Evolutionary conservation across 2,797 vertebrate genomes (phyloP), one percentile per base, ranked within the genome.

Genomic region (Pogonophryne albipinna): DNA sequence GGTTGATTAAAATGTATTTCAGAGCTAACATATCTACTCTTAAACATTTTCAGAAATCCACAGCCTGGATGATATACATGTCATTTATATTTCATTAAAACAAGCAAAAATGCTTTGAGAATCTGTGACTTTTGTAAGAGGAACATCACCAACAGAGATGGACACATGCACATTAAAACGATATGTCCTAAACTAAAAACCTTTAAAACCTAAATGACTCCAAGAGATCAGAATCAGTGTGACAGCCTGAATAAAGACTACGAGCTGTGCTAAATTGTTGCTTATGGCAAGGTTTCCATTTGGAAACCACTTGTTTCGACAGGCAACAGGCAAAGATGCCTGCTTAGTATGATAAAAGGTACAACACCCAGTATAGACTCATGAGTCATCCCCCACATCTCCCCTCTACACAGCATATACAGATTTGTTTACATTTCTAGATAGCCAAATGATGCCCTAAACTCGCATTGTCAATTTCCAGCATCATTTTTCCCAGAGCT

Each of bases 271-370:
- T 81, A 67, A 79, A 57, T 9, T 59, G 11, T 19, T 57, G 38
- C 64, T 66, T 55, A 78, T 68, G 47, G 20, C 57, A 58, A 38
- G 49, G 17, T 67, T 81, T 69, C n/a, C 58, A 63, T 78, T 71
- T 75, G 49, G 44, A 83, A 75, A 76, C 53, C 63, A 66, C 73
- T 84, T 68, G 84, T 89, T 84, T 76, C 85, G 79, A 87, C 16
- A 59, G 81, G 84, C 82, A 86, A 87, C 85, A 77, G 70, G 72
- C 75, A 78, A 75, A 77, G 74, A 87, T 51, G 46, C 49, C 65
- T 60, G 46, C 67, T 74, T 50, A 60, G 55, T 66, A 44, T 77
- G 62, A 73, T 64, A 42, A 83, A 57, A 82, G 53, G 42, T 20
- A 55, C 47, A 70, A 50, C 71, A 59, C 20, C 49, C 51, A 76